Conservation (phyloP, 2,888 invertebrate genomes). For the Cancer borealis region DNA sequence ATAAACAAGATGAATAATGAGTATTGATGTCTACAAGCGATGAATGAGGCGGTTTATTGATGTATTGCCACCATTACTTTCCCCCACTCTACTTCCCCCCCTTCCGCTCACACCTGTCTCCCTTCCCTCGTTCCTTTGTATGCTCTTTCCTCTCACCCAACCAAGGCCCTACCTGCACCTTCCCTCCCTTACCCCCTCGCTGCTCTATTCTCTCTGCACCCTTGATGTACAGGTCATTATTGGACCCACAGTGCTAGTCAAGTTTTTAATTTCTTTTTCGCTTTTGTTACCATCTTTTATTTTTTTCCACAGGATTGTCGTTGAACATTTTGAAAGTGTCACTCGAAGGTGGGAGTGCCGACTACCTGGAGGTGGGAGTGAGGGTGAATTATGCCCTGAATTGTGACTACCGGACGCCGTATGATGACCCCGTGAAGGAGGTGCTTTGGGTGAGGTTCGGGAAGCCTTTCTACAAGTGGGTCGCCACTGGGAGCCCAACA, state of each 20-base stretch:
- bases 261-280: background rate
- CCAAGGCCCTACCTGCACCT: background rate
- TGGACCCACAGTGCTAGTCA: background rate
- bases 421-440: conserved; percentile 68
- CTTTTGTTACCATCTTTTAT: background rate
- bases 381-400: conserved; percentile 57
- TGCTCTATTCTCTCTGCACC: background rate
- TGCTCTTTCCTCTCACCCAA: background rate
- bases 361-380: conserved; percentile 65
- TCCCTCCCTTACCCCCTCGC: background rate
- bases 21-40: too few species aligned
- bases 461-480: conserved; percentile 63
- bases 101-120: background rate
- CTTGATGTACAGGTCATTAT: background rate
- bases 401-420: conserved; percentile 67
- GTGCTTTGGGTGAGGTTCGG: conserved; percentile 65
- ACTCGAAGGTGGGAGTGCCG: conserved; percentile 56
- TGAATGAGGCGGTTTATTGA: too few species aligned
- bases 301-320: conserved; percentile 49
- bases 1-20: too few species aligned
- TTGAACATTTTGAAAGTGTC: conserved; percentile 61
- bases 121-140: background rate
- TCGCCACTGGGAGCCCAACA: conserved; percentile 20
- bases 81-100: background rate
- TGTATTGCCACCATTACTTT: background rate